These are phyloP conservation scores for Blera fallax DNA, from an alignment of 2,888 invertebrate species.

Conservation along the genomic window DNA sequence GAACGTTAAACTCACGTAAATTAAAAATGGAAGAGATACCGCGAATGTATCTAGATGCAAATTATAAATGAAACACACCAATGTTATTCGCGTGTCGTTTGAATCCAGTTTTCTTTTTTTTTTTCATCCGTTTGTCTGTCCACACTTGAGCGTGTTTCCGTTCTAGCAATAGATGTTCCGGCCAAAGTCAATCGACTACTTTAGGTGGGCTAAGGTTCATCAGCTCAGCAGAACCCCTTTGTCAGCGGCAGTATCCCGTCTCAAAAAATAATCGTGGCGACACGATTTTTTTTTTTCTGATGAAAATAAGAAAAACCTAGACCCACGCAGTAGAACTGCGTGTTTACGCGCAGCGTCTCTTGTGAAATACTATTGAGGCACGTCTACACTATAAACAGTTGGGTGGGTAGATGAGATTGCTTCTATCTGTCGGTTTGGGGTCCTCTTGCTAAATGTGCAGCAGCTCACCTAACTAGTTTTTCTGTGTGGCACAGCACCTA, in stretches of 20 bases:
- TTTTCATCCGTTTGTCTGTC: constrained; percentile 22
- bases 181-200: constrained; percentile 11
- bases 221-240: background rate
- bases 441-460: constrained; percentile 17
- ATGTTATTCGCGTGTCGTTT: background rate
- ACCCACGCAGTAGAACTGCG: constrained; percentile 54
- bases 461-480: constrained; percentile 51
- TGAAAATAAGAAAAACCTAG: background rate
- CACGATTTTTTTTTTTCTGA: constrained; percentile 13
- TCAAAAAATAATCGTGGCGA: constrained; percentile 1
- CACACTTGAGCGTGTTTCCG: constrained; percentile 30
- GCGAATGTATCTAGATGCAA: constrained; percentile 38
- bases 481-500: constrained; percentile 11
- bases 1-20: constrained; percentile 53
- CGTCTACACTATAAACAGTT: constrained; percentile 54
- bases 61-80: constrained; percentile 9
- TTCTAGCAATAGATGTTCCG: constrained; percentile 31
- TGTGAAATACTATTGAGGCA: constrained; percentile 48
- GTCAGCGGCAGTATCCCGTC: background rate
- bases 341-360: constrained; percentile 30
- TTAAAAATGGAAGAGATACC: constrained; percentile 5
- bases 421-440: background rate
- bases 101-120: constrained; percentile 14
- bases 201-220: constrained; percentile 34
- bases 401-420: constrained; percentile 63